Evolutionary conservation across 1,140 invertebrate genomes (phyloP).

Genomic region (Pararge aegeria): DNA sequence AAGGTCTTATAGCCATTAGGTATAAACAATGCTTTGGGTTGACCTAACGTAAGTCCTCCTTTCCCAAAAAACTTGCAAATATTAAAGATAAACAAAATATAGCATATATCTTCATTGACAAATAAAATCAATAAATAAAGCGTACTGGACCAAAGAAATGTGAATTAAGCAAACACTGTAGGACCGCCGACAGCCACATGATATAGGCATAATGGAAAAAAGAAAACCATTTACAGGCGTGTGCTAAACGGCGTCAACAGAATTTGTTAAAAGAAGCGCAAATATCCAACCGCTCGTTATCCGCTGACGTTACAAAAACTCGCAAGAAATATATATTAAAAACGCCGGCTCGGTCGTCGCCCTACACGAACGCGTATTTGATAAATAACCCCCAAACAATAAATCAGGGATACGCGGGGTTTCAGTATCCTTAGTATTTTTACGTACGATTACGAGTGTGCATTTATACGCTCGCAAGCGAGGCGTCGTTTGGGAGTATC

Average conservation of each 20-base stretch:
- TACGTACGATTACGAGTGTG: too few relatives aligned
- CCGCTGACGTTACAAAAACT: constrained; percentile 59
- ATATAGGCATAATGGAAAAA: constrained; percentile 38
- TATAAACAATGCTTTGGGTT: too few relatives aligned
- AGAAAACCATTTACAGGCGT: constrained; percentile 35
- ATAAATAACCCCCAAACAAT: constrained; percentile 57
- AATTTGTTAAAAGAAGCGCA: constrained; percentile 48
- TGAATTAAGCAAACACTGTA: constrained; percentile 23
- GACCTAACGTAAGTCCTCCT: too few relatives aligned
- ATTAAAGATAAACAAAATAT: too few relatives aligned
- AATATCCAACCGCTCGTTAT: constrained; percentile 50
- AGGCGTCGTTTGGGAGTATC: too few relatives aligned
- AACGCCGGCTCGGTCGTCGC: constrained; percentile 44
- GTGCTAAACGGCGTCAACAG: constrained; percentile 41
- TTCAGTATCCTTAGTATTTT: too few relatives aligned
- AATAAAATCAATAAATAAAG: neutral
- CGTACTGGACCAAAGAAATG: constrained; percentile 5
- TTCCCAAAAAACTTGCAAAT: too few relatives aligned
- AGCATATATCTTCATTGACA: too few relatives aligned
- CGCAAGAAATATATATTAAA: constrained; percentile 53
- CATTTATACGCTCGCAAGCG: too few relatives aligned
- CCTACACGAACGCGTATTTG: constrained; percentile 49
- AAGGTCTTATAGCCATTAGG: too few relatives aligned
- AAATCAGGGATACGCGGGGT: constrained; percentile 40
- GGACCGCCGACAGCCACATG: constrained; percentile 23